Percentiles rank a stretch among this genome's conserved stretches.
phyloP scores from a whole-genome alignment of 2,888 invertebrate genomes.

The Anticlea derivata region DNA sequence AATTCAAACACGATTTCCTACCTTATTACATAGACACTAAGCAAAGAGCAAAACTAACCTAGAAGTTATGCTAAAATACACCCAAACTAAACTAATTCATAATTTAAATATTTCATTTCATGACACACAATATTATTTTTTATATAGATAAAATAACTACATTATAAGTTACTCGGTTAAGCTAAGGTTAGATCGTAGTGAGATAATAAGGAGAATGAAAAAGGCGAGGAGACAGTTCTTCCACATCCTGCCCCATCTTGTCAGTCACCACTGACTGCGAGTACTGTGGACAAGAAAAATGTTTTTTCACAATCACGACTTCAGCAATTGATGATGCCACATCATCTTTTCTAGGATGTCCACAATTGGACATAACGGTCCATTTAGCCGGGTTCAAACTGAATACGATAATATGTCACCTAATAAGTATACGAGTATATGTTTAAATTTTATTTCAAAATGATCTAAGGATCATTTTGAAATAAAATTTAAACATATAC shows the following conservation, averaged over 20 bases:
- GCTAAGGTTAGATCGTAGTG: slow-evolving; percentile 4
- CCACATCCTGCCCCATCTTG: slow-evolving; percentile 6
- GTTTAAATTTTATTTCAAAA: too few species aligned
- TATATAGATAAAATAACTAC: slow-evolving; percentile 29
- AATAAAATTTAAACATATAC: too few species aligned
- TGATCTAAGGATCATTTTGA: too few species aligned
- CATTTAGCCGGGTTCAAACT: too few species aligned
- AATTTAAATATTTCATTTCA: slow-evolving; percentile 35
- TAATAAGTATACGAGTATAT: too few species aligned
- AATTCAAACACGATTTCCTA: slow-evolving; percentile 58
- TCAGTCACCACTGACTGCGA: not conserved
- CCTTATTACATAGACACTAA: slow-evolving; percentile 30
- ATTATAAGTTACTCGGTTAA: slow-evolving; percentile 1
- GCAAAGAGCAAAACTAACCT: slow-evolving; percentile 34
- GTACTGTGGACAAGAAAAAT: slow-evolving; percentile 5
- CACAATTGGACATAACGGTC: too few species aligned
- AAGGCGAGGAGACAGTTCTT: slow-evolving; percentile 1
- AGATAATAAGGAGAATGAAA: slow-evolving; percentile 28
- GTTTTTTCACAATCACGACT: not conserved
- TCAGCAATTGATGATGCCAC: too few species aligned
- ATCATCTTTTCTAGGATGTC: too few species aligned
- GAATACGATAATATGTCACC: too few species aligned
- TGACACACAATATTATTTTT: slow-evolving; percentile 34
- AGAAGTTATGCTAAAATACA: slow-evolving; percentile 34
- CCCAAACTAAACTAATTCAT: slow-evolving; percentile 30